Evolutionary conservation across 1,140 invertebrate genomes (phyloP).

Genomic region (Drosophila sucinea): DNA sequence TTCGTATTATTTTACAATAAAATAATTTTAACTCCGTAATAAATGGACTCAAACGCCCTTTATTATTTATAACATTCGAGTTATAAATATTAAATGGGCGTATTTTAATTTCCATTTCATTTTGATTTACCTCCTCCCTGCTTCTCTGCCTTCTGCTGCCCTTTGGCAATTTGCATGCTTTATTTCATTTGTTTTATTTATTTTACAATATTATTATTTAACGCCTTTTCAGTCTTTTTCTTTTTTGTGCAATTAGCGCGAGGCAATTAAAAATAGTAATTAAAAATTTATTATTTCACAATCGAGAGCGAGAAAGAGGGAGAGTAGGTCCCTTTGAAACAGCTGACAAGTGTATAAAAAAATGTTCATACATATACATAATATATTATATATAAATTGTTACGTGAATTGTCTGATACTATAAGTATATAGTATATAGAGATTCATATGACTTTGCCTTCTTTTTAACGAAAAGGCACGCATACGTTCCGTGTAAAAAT

Average conservation of each 20-base stretch:
- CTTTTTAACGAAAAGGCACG: conserved; percentile 43
- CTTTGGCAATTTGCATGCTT: conserved; percentile 63
- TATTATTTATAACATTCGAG: neutral
- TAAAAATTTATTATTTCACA: conserved; percentile 65
- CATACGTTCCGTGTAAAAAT: conserved; percentile 31
- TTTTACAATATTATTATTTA: conserved; percentile 22
- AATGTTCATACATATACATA: conserved; percentile 12
- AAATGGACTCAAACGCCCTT: neutral
- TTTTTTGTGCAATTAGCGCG: conserved; percentile 59
- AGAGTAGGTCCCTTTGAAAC: conserved; percentile 30
- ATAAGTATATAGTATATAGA: conserved; percentile 12
- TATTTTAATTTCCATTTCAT: conserved; percentile 29
- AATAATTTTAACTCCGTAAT: neutral
- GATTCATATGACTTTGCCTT: conserved; percentile 23
- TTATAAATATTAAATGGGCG: conserved; percentile 40
- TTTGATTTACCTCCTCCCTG: neutral
- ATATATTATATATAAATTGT: conserved; percentile 38
- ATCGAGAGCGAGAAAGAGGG: conserved; percentile 1
- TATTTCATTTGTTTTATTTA: conserved; percentile 37
- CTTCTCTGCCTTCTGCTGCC: neutral
- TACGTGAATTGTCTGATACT: conserved; percentile 56
- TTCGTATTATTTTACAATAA: neutral
- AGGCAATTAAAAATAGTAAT: conserved; percentile 69
- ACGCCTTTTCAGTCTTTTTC: conserved; percentile 11
- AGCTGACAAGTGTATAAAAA: conserved; percentile 62